Conservation (phyloP, 2,113 vertebrate species). For the Anthoscopus minutus region DNA sequence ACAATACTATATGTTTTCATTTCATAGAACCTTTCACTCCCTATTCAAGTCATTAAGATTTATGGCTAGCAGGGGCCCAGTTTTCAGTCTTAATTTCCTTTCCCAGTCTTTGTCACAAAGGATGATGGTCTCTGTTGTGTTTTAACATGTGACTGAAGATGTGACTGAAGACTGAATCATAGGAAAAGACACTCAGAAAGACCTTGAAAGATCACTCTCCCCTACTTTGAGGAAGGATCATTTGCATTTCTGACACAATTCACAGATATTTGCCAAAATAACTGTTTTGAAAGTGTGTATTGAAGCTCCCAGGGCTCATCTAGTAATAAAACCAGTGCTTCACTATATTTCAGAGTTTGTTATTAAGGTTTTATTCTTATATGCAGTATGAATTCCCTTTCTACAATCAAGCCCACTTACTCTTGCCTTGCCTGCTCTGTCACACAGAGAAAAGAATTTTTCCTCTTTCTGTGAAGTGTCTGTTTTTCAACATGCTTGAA, state of each 20-base stretch:
- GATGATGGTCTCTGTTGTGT: neutral
- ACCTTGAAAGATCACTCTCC: neutral
- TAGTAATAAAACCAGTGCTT: neutral
- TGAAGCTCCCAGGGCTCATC: neutral
- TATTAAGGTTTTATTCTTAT: neutral
- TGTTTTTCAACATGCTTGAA: neutral
- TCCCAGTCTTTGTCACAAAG: neutral
- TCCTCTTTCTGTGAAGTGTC: neutral
- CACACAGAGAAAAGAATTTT: neutral
- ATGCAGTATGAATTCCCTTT: neutral
- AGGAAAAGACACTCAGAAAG: neutral
- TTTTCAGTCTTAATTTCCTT: neutral
- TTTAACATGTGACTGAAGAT: neutral
- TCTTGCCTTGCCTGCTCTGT: neutral
- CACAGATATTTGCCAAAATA: neutral
- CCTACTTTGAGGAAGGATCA: neutral
- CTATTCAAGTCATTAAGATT: neutral
- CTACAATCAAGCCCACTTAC: neutral
- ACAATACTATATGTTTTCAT: neutral
- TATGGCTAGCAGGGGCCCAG: neutral
- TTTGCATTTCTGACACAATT: neutral
- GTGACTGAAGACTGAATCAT: neutral
- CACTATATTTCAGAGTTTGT: neutral
- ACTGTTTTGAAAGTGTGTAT: neutral
- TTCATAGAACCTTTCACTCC: neutral